Evolutionary conservation across 2,888 invertebrate genomes (phyloP).

Genomic region (Andrena minutula): DNA sequence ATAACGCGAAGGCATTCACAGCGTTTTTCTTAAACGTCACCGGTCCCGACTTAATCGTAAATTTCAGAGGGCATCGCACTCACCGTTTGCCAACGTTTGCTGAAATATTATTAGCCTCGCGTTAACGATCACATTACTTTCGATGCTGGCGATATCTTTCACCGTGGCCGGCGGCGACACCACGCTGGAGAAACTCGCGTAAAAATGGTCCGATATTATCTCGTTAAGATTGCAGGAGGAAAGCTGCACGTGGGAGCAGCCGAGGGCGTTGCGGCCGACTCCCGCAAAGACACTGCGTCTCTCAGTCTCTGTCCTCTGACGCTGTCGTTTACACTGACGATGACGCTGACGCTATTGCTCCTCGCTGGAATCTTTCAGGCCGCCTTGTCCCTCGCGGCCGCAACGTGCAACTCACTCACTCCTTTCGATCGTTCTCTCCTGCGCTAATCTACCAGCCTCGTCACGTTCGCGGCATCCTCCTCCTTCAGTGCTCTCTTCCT

Average conservation of each 20-base stretch:
- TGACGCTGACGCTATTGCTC: constrained; percentile 29
- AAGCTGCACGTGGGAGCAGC: constrained; percentile 60
- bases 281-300: constrained; percentile 67
- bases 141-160: background rate
- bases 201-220: constrained; percentile 19
- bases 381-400: constrained; percentile 2
- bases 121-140: background rate
- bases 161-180: background rate
- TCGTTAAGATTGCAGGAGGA: constrained; percentile 59
- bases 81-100: background rate
- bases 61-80: background rate
- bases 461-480: constrained; percentile 21
- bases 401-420: constrained; percentile 32
- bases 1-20: background rate
- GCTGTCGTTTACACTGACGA: constrained; percentile 26
- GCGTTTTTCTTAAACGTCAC: background rate
- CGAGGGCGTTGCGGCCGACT: constrained; percentile 61
- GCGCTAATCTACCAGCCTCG: background rate
- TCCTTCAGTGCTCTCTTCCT: constrained; percentile 10
- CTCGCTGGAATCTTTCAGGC: constrained; percentile 21
- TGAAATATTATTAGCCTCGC: background rate
- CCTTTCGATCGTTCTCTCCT: constrained; percentile 17
- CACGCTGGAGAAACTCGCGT: background rate
- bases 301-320: constrained; percentile 22
- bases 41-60: background rate